Evolutionary conservation across 2,888 invertebrate species (phyloP).

Genomic region (Eurytoma adleriae): DNA sequence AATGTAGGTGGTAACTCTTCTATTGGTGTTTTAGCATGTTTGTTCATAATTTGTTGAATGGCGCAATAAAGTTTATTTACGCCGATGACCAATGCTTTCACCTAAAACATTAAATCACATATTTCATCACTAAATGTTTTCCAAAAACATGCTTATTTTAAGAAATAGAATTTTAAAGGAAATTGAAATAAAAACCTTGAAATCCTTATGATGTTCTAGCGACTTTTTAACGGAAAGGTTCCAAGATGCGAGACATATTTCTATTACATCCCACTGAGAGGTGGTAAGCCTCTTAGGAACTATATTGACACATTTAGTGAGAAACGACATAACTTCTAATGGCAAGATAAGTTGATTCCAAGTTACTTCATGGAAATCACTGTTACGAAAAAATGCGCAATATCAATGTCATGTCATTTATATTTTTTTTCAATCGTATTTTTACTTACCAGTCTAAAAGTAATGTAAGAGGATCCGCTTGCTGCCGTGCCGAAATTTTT

Average conservation of each 20-base stretch:
- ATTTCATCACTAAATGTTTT: not conserved
- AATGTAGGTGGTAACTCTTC: conserved; percentile 73
- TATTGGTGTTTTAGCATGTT: conserved; percentile 70
- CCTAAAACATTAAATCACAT: conserved; percentile 75
- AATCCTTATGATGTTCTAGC: conserved; percentile 67
- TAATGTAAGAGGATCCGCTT: conserved; percentile 61
- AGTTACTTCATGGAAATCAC: conserved; percentile 62
- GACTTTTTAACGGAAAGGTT: conserved; percentile 77
- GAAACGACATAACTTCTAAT: conserved; percentile 68
- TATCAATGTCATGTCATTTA: not conserved
- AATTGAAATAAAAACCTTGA: conserved; percentile 76
- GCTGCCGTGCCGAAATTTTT: conserved; percentile 62
- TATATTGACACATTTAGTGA: conserved; percentile 63
- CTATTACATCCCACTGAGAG: conserved; percentile 85
- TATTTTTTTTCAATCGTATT: conserved; percentile 12
- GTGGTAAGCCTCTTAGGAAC: conserved; percentile 69
- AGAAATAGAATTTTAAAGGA: not conserved
- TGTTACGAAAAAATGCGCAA: conserved; percentile 53
- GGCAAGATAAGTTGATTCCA: conserved; percentile 66
- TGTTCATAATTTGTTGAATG: conserved; percentile 75
- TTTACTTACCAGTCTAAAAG: conserved; percentile 63
- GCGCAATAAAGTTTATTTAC: conserved; percentile 77
- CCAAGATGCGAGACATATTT: conserved; percentile 85
- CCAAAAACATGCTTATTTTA: not conserved
- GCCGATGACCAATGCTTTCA: conserved; percentile 77